These are phyloP conservation scores for Gymnorhina tibicen DNA, from an alignment of 2,113 vertebrate species.

Conservation along the genomic window DNA sequence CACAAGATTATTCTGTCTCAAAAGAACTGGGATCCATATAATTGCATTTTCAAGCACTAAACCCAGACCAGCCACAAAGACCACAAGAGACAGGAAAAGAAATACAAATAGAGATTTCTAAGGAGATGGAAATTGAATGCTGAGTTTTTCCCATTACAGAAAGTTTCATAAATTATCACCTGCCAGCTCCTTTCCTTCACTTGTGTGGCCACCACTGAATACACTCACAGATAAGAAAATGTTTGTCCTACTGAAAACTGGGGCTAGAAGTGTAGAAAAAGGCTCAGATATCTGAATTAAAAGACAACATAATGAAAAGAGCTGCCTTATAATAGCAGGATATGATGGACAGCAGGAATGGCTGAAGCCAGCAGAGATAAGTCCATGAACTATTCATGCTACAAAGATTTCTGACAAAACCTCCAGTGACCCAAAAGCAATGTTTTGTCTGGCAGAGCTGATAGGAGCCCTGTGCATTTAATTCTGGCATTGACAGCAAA, in stretches of 20 bases:
- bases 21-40: not conserved
- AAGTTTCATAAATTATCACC: not conserved
- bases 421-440: not conserved
- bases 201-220: not conserved
- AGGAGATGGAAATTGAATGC: not conserved
- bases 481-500: not conserved
- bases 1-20: not conserved
- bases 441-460: fast-evolving
- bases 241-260: not conserved
- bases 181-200: not conserved
- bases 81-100: not conserved
- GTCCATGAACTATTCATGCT: not conserved
- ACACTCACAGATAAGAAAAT: not conserved
- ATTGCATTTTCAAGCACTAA: not conserved
- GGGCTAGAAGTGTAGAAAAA: not conserved
- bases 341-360: not conserved
- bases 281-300: not conserved
- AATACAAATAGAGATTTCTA: not conserved
- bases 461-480: not conserved
- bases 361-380: not conserved
- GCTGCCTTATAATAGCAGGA: not conserved
- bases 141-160: not conserved
- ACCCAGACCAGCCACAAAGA: not conserved
- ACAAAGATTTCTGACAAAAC: not conserved
- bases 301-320: not conserved